phyloP scores from a whole-genome alignment of 2,888 invertebrate genomes.

The Trichogramma evanescens region DNA sequence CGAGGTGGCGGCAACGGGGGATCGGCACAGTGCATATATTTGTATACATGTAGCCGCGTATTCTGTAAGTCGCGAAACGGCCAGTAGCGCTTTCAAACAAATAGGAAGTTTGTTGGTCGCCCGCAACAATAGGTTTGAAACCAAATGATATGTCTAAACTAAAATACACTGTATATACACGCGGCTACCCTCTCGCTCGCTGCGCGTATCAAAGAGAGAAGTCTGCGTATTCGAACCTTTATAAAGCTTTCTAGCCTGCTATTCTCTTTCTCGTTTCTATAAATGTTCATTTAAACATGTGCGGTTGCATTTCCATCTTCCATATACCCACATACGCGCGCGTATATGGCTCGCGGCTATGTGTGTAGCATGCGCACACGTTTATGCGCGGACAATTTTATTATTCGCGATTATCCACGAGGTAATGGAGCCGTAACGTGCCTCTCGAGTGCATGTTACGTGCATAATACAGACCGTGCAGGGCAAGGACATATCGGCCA shows the following conservation, averaged over 20 bases:
- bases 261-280: constrained; percentile 32
- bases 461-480: too few relatives aligned
- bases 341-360: too few relatives aligned
- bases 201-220: constrained; percentile 41
- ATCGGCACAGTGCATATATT: not conserved
- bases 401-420: too few relatives aligned
- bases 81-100: constrained; percentile 39
- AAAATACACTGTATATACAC: constrained; percentile 23
- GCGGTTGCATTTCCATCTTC: constrained; percentile 7
- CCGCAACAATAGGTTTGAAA: constrained; percentile 42
- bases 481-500: too few relatives aligned
- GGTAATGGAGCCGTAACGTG: too few relatives aligned
- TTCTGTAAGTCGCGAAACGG: constrained; percentile 15
- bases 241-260: constrained; percentile 43
- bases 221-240: constrained; percentile 36
- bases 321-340: not conserved
- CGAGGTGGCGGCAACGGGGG: too few relatives aligned
- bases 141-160: constrained; percentile 46
- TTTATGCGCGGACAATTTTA: too few relatives aligned
- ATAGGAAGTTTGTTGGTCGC: constrained; percentile 43
- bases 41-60: not conserved
- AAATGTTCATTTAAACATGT: constrained; percentile 25
- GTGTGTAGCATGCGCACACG: too few relatives aligned
- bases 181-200: constrained; percentile 34
- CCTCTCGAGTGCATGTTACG: too few relatives aligned